Evolutionary conservation across 2,797 vertebrate genomes (phyloP), one percentile per base, ranked within the genome.

Genomic region (Gymnoscopelus braueri): DNA sequence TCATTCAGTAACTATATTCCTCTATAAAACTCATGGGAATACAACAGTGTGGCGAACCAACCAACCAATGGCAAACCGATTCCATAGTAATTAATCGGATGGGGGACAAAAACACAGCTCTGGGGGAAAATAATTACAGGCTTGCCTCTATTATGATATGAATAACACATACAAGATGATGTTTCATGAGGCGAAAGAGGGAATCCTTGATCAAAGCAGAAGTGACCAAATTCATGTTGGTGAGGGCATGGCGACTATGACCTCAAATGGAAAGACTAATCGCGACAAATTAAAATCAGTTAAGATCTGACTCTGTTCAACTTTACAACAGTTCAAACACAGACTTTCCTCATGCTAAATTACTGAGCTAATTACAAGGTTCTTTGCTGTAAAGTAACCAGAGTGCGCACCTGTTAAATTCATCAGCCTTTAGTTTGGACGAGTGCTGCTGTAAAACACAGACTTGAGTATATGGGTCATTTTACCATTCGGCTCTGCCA

Each of bases 361-460:
- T 61, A 74, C 50, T 49, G n/a, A 2, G 63, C 49, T 79, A 82
- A 85, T 82, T 68, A 83, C 50, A 65, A 50, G 71, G 69, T 67
- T 60, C 53, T 63, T 60, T 11, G 49, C 62, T 68, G 72, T 75
- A 67, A 84, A 82, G 74, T 32, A 52, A 65, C 51, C 48, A 55
- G 29, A 69, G 58, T 50, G 50, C 58, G 69, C 68, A 84, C 68
- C 70, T 82, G 83, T 69, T 81, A 70, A 83, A 88, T 77, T 68
- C 68, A 87, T 86, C 69, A 67, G 54, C 57, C 53, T 67, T 72
- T 71, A 19, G 64, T 65, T 71, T 73, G 19, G 64, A 62, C 26
- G 60, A 74, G 47, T 59, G 10, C 26, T 32, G 56, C 63, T 80
- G 75, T 80, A 82, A 84, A 85, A 49, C 39, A 44, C 49, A 49